These are phyloP conservation scores for Thunnus maccoyii DNA, from an alignment of 2,113 vertebrate genomes.

Conservation along the genomic window DNA sequence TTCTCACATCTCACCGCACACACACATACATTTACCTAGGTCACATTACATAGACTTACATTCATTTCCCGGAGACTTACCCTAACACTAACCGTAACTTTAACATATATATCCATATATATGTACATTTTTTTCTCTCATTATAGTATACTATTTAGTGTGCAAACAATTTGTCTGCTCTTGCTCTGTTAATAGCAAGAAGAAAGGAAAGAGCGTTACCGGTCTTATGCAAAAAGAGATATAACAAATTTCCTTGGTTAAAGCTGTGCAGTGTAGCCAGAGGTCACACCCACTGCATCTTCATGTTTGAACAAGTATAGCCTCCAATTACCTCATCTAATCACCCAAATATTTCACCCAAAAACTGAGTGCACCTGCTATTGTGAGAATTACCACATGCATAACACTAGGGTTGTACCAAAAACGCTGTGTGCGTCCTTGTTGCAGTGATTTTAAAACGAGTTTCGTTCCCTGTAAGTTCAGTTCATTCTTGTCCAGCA, in stretches of 20 bases:
- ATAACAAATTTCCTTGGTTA: not conserved
- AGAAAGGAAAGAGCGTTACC: too few species aligned
- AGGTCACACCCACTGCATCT: too few species aligned
- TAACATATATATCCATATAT: too few species aligned
- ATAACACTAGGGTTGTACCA: not conserved
- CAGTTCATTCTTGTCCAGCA: not conserved
- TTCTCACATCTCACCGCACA: too few species aligned
- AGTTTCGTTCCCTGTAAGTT: not conserved
- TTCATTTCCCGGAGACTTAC: too few species aligned
- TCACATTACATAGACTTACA: too few species aligned
- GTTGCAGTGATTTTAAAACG: not conserved
- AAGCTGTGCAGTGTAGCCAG: not conserved
- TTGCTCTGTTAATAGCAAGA: not conserved
- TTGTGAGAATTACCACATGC: not conserved
- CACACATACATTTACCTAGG: too few species aligned
- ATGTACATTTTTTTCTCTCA: too few species aligned
- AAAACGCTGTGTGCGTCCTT: not conserved
- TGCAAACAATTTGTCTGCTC: not conserved
- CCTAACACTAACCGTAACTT: too few species aligned
- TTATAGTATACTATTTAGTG: too few species aligned
- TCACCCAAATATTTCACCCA: not conserved
- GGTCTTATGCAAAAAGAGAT: not conserved
- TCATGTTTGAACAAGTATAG: not conserved
- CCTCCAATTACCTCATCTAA: not conserved
- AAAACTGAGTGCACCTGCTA: not conserved